phyloP scores from a whole-genome alignment of 2,888 invertebrate genomes.

The Cephus pulcher region DNA sequence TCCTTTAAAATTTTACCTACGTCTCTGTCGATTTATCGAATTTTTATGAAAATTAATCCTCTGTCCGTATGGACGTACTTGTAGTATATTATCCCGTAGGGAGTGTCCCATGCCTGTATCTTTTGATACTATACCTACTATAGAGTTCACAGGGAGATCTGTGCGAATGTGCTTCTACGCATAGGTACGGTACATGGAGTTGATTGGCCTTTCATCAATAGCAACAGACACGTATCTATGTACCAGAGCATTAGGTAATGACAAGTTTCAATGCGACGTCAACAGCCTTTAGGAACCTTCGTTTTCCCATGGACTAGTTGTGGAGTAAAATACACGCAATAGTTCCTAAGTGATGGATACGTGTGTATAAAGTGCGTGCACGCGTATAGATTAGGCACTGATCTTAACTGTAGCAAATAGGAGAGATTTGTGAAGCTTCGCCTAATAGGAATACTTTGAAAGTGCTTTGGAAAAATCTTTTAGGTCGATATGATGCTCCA shows the following conservation, averaged over 20 bases:
- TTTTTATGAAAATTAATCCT: no score
- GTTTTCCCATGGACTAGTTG: not conserved
- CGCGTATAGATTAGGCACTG: not conserved
- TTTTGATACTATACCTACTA: not conserved
- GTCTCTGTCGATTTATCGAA: not conserved
- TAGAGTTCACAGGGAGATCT: not conserved
- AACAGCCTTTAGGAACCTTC: constrained; percentile 36
- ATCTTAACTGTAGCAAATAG: not conserved
- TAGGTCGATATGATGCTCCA: not conserved
- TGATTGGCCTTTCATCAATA: not conserved
- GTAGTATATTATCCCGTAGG: not conserved
- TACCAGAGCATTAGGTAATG: constrained; percentile 42
- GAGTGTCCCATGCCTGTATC: not conserved
- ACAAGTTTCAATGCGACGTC: constrained; percentile 28
- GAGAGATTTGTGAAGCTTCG: not conserved
- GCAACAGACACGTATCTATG: constrained; percentile 22
- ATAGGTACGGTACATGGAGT: not conserved
- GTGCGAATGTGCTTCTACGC: not conserved
- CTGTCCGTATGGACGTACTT: no score
- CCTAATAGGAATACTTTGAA: not conserved
- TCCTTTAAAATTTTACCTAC: not conserved
- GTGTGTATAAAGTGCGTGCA: not conserved
- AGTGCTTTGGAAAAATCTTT: not conserved
- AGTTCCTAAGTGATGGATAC: not conserved
- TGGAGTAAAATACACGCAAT: not conserved